These are phyloP conservation scores for Cistogaster globosa DNA, from an alignment of 2,888 invertebrate species.

Conservation along the genomic window DNA sequence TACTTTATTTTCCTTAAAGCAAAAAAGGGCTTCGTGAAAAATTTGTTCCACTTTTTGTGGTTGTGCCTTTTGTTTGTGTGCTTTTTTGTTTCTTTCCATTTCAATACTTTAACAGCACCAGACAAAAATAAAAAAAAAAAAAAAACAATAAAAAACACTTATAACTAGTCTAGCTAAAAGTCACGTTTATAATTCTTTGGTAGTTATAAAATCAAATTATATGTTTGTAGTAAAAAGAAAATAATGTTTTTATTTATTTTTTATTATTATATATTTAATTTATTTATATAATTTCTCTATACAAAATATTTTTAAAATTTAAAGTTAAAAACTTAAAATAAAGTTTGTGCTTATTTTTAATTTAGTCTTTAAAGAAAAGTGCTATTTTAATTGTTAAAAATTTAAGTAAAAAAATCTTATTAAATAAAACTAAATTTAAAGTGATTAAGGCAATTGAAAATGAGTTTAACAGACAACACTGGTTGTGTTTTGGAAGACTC, in stretches of 20 bases:
- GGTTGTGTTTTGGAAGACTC: not conserved
- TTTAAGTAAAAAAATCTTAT: not conserved
- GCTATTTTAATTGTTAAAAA: conserved; percentile 20
- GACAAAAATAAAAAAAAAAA: not conserved
- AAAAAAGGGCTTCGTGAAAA: conserved; percentile 71
- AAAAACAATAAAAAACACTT: not conserved
- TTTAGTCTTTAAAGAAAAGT: conserved; percentile 59
- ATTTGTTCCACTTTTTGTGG: conserved; percentile 66
- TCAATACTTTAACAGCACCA: conserved; percentile 25
- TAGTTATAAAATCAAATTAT: conserved; percentile 14
- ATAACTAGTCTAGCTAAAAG: conserved; percentile 29
- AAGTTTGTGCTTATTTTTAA: conserved; percentile 58
- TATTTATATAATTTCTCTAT: conserved; percentile 41
- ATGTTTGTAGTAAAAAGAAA: not conserved
- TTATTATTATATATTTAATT: conserved; percentile 45
- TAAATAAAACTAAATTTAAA: conserved; percentile 10
- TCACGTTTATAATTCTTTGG: conserved; percentile 56
- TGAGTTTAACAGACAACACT: not conserved
- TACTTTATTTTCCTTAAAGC: conserved; percentile 18
- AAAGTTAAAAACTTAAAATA: conserved; percentile 51
- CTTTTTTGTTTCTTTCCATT: conserved; percentile 20
- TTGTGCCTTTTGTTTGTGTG: too few relatives aligned
- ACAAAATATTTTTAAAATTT: conserved; percentile 53
- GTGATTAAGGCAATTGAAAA: conserved; percentile 7
- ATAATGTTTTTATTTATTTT: conserved; percentile 39